phyloP scores from a whole-genome alignment of 2,888 invertebrate genomes.

The Aricia artaxerxes region DNA sequence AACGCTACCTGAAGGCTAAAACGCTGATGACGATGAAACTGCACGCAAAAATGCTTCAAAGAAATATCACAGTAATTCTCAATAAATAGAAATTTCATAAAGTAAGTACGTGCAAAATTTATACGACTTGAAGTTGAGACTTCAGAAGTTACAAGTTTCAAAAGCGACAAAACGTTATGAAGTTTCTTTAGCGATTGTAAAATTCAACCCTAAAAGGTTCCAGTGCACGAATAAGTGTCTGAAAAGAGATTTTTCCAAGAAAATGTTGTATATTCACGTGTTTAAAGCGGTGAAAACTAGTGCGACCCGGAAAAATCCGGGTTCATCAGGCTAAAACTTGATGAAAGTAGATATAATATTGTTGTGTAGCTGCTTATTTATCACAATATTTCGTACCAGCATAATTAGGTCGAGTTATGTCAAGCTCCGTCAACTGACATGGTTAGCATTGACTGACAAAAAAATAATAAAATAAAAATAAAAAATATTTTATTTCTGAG shows the following conservation, averaged over 20 bases:
- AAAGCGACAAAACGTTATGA: slow-evolving; percentile 45
- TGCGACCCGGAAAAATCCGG: background rate
- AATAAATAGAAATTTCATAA: slow-evolving; percentile 28
- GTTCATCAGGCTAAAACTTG: background rate
- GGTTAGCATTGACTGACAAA: no score
- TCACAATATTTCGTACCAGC: no score
- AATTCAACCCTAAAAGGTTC: slow-evolving; percentile 47
- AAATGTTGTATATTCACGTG: background rate
- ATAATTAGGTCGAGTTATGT: no score
- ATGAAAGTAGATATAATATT: background rate
- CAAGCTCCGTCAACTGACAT: no score
- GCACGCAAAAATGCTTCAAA: background rate
- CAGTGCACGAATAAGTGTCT: slow-evolving; percentile 50
- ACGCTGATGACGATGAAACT: background rate
- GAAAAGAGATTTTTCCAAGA: slow-evolving; percentile 43
- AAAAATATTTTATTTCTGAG: no score
- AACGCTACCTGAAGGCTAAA: background rate
- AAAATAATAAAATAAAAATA: no score
- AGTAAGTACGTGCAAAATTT: slow-evolving; percentile 36
- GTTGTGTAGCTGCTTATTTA: background rate
- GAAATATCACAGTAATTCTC: slow-evolving; percentile 16
- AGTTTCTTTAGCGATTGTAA: slow-evolving; percentile 57
- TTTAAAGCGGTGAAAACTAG: background rate
- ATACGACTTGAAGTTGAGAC: slow-evolving; percentile 50
- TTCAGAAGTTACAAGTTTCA: slow-evolving; percentile 49